Evolutionary conservation across 1,140 invertebrate species (phyloP), one percentile per base, ranked within the genome.

Genomic region (Dysdera silvatica): DNA sequence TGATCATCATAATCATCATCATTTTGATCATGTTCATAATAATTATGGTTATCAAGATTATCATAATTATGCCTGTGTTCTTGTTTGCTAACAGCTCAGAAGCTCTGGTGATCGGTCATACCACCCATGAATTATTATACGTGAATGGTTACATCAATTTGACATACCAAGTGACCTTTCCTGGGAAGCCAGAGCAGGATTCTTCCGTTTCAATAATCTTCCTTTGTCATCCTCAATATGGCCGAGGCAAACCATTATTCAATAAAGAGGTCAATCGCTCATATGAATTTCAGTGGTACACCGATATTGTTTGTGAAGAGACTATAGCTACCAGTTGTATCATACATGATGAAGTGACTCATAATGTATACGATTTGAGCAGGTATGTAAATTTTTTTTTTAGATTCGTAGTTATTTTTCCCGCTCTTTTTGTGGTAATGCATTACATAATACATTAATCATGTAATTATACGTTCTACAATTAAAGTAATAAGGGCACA

Each of bases 131-230:
- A 26, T 40, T 75, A 5, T 61, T 59, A 2, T 77, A 76, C 54
- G 73, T 65, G 56, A 71, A 77, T 72, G 74, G 75, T 12, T 70
- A 75, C 26, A 68, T 77, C 7, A 76, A 74, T 33, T 51, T 77
- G 41, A 74, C 71, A 6, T 77, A 76, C 59, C 68, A 40, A 75
- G 75, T 18, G 69, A 70, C n/a, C 49, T 51, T 20, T 76, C 76
- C 57, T 65, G 69, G 51, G 61, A 73, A 58, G 31, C 24, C n/a
- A n/a, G n/a, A n/a, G n/a, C n/a, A n/a, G n/a, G n/a, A n/a, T n/a
- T n/a, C n/a, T n/a, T n/a, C n/a, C n/a, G n/a, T n/a, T 23, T 69
- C 74, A 54, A 77, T 78, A 31, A 67, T 71, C 2, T 76, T 78
- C 31, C 37, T 76, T 3, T 78, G 76, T 68, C 74, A 77, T 67